Evolutionary conservation across 1,140 invertebrate species (phyloP).

Genomic region (Monochamus saltuarius): DNA sequence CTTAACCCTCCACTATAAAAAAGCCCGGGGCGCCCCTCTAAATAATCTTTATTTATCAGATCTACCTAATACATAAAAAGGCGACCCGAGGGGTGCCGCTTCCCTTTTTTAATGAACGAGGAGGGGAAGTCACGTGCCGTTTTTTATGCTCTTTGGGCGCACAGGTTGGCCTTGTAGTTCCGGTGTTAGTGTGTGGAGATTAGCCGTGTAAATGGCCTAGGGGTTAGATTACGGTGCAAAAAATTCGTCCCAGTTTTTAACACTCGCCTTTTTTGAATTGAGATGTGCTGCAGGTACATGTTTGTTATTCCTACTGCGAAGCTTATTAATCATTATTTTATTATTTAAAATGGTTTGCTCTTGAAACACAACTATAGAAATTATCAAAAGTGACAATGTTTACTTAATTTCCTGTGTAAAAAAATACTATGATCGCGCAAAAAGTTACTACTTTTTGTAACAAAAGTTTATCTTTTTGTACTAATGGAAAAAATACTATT

Average conservation of each 20-base stretch:
- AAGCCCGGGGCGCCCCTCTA: slow-evolving; percentile 1
- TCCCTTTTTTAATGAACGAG: slow-evolving; percentile 22
- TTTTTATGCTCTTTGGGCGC: slow-evolving; percentile 22
- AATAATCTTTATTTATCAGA: too few relatives aligned
- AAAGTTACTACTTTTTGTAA: too few relatives aligned
- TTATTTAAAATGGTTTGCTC: too few relatives aligned
- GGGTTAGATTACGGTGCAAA: slow-evolving; percentile 29
- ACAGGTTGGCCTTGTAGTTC: slow-evolving; percentile 31
- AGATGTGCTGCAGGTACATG: too few relatives aligned
- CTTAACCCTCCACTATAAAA: slow-evolving; percentile 19
- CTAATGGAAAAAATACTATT: too few relatives aligned
- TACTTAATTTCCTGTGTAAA: too few relatives aligned
- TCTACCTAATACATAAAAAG: too few relatives aligned
- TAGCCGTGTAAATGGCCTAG: slow-evolving; percentile 14
- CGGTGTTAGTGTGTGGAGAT: slow-evolving; percentile 19
- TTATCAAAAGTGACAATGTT: too few relatives aligned
- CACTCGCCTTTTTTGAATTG: not conserved
- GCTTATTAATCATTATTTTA: too few relatives aligned
- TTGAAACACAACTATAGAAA: too few relatives aligned
- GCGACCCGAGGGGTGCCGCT: not conserved
- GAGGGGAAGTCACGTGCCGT: slow-evolving; percentile 34
- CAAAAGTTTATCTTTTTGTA: too few relatives aligned
- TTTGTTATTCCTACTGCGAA: not conserved
- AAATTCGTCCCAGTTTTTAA: slow-evolving; percentile 16
- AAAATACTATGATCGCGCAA: too few relatives aligned